Conservation (phyloP, 2,113 vertebrate genomes). For the Trichechus manatus region DNA sequence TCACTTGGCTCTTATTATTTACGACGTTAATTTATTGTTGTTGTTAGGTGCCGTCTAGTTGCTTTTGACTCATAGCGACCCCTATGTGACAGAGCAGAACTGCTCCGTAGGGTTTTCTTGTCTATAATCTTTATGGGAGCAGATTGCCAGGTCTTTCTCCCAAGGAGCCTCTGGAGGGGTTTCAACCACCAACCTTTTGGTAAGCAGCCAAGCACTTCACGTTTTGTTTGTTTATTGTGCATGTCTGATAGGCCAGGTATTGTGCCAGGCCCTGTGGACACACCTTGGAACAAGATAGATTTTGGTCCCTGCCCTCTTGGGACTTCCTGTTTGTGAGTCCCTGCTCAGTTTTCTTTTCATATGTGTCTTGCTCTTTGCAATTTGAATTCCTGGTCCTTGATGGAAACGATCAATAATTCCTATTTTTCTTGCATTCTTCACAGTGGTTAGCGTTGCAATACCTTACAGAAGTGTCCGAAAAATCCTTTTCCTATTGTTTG, state of each 20-base stretch:
- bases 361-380: background rate
- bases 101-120: background rate
- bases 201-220: background rate
- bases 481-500: background rate
- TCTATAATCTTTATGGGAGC: background rate
- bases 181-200: background rate
- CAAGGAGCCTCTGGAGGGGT: background rate
- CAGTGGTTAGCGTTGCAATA: background rate
- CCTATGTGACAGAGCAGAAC: background rate
- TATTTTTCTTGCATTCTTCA: background rate
- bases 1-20: background rate
- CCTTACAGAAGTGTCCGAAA: background rate
- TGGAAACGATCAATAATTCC: background rate
- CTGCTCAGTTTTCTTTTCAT: background rate
- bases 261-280: background rate
- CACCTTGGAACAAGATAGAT: background rate
- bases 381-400: conserved; percentile 36
- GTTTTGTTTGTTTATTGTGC: background rate
- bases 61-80: background rate
- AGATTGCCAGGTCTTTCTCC: no score
- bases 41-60: background rate
- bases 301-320: background rate
- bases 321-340: background rate
- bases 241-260: background rate
- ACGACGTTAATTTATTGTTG: background rate